Conservation (phyloP, 2,113 vertebrate genomes). For the Eptesicus fuscus region DNA sequence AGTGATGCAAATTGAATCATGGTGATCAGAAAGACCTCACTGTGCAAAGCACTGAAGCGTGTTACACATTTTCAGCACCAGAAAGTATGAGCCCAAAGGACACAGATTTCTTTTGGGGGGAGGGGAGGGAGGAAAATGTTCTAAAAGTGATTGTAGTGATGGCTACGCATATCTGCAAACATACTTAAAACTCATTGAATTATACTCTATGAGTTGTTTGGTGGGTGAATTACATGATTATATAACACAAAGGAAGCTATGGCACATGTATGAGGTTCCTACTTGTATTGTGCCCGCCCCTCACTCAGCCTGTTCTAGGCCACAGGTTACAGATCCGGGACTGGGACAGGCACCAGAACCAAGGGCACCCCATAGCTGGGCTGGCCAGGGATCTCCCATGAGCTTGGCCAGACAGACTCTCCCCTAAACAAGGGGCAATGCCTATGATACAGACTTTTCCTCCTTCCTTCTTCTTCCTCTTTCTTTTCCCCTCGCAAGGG, state of each 20-base stretch:
- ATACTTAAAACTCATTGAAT: background rate
- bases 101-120: background rate
- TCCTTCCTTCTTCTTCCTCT: background rate
- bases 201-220: background rate
- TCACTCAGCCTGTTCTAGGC: background rate
- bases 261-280: fast-evolving
- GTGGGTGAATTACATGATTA: background rate
- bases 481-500: background rate
- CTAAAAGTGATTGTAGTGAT: background rate
- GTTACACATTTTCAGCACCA: background rate
- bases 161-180: background rate
- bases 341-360: background rate
- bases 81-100: background rate
- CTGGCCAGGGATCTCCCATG: background rate
- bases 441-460: background rate
- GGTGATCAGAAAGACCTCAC: background rate
- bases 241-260: background rate
- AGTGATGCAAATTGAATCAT: background rate
- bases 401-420: background rate
- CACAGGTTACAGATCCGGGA: background rate
- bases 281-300: background rate
- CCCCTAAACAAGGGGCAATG: background rate
- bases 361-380: background rate
- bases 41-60: background rate
- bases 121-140: background rate